Evolutionary conservation across 2,888 invertebrate species (phyloP).

Genomic region (Cephus sareptanus): DNA sequence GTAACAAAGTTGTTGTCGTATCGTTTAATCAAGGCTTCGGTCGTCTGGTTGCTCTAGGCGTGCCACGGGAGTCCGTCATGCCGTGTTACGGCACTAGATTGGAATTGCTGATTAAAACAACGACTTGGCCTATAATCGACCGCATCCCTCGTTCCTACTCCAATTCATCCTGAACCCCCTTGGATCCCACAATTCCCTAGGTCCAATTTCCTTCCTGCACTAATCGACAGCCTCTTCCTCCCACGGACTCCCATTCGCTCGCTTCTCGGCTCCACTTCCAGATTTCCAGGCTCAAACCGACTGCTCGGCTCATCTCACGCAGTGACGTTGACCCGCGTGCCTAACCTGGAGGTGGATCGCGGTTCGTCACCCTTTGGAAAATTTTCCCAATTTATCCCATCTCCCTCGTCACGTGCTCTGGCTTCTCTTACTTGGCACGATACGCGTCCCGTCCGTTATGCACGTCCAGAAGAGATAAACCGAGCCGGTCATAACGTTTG

Average conservation of each 20-base stretch:
- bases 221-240: neutral
- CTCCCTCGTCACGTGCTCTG: neutral
- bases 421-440: neutral
- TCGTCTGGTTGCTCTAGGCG: conserved; percentile 21
- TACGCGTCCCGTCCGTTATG: neutral
- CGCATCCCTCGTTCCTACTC: neutral
- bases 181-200: neutral
- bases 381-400: neutral
- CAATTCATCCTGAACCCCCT: conserved; percentile 3
- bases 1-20: conserved; percentile 44
- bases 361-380: neutral
- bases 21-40: conserved; percentile 40
- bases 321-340: neutral
- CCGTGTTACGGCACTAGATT: conserved; percentile 15
- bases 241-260: too few relatives aligned
- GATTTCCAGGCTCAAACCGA: neutral
- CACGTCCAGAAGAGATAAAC: neutral
- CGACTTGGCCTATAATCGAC: conserved; percentile 18
- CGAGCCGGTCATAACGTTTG: neutral
- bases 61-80: neutral
- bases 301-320: neutral
- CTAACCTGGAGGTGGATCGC: neutral
- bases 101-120: conserved; percentile 40
- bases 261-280: neutral
- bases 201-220: neutral